phyloP scores from a whole-genome alignment of 92 coral and sea anemone species.

The Parazoanthus atlanticus region DNA sequence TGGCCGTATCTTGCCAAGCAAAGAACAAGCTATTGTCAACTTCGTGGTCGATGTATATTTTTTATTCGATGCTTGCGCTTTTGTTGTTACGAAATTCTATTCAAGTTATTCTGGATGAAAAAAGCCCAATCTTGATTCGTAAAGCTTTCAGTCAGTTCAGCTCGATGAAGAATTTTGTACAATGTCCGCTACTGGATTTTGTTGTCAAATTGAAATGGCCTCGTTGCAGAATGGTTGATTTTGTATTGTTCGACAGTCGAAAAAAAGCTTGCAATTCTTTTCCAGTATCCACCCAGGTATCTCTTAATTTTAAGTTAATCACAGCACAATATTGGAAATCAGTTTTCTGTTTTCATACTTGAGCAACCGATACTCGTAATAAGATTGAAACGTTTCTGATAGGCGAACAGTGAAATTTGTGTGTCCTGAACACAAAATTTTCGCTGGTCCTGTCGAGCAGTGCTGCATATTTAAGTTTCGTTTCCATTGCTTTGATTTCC shows the following conservation, averaged over 20 bases:
- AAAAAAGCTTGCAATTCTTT: not conserved
- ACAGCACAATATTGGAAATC: conserved; percentile 34
- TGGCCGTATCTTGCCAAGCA: not conserved
- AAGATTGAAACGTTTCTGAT: not conserved
- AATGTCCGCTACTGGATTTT: conserved; percentile 31
- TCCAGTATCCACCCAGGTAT: not conserved
- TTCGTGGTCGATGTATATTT: not conserved
- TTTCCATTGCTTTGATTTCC: not conserved
- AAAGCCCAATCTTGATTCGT: not conserved
- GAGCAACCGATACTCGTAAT: conserved; percentile 22
- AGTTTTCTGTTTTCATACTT: conserved; percentile 8
- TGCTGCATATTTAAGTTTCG: not conserved
- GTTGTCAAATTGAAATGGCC: conserved; percentile 56
- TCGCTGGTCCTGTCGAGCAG: not conserved
- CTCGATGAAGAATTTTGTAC: not conserved
- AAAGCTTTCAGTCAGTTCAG: not conserved
- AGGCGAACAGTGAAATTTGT: not conserved
- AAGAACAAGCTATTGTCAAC: conserved; percentile 22
- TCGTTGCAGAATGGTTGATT: conserved; percentile 35
- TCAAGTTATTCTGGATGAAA: not conserved
- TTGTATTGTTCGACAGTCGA: not conserved
- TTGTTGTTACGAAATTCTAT: not conserved
- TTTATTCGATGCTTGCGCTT: not conserved
- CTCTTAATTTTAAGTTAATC: conserved; percentile 21
- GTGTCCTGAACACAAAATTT: not conserved